Percentiles rank a stretch among this genome's conserved stretches.
Evolutionary conservation across 2,797 vertebrate species (phyloP).

Genomic region (Bradypodion pumilum): DNA sequence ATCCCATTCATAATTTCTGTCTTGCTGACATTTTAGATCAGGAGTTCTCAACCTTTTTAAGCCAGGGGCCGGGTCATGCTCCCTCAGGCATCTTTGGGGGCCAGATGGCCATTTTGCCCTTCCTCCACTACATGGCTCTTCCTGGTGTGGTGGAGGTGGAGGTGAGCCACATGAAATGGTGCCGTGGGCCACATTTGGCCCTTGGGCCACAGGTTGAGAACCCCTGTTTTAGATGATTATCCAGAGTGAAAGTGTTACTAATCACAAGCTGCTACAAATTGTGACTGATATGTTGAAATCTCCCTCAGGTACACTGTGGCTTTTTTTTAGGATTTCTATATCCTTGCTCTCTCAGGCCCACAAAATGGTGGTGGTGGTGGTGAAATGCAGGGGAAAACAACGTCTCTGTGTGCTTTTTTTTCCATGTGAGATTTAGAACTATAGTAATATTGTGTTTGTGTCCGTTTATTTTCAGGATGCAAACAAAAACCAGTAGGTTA

Average conservation of each 20-base stretch:
- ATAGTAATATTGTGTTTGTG: not conserved
- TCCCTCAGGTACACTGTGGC: not conserved
- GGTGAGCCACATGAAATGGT: too few species aligned
- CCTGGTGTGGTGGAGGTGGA: too few species aligned
- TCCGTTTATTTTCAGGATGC: not conserved
- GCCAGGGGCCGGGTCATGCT: too few species aligned
- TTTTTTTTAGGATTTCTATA: not conserved
- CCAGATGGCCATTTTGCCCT: too few species aligned
- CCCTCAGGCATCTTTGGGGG: too few species aligned
- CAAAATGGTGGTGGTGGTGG: not conserved
- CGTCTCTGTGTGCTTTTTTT: not conserved
- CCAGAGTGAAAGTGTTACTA: not conserved
- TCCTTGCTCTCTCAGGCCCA: not conserved
- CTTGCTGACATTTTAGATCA: slow-evolving; percentile 1
- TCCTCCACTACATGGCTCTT: too few species aligned
- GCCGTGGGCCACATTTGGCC: too few species aligned
- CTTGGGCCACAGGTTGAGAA: too few species aligned
- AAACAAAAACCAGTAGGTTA: not conserved
- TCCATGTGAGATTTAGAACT: not conserved
- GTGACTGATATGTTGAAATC: not conserved
- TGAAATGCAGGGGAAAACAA: not conserved
- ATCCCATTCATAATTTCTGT: not conserved
- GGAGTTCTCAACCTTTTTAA: too few species aligned
- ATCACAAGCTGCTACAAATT: not conserved
- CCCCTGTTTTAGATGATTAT: too few species aligned